Evolutionary conservation across 2,113 vertebrate species (phyloP), one percentile per base, ranked within the genome.

Genomic region (Lophura nycthemera): DNA sequence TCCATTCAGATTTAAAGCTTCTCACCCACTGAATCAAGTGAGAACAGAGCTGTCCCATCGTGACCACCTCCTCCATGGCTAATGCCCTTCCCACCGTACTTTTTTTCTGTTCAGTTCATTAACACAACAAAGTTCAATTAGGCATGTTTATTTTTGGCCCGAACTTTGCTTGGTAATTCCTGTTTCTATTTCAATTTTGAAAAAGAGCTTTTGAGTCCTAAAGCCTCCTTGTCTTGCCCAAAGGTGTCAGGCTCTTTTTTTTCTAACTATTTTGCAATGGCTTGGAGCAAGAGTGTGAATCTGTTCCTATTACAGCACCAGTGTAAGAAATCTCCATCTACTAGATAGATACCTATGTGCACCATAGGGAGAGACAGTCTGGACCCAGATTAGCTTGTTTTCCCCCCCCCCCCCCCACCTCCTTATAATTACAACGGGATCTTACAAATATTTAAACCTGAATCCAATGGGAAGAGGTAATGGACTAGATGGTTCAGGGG

Each of bases 321-420:
- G 40, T 40, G 2, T 11, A 8, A 38, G 47, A 22, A 56, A 7
- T 40, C 14, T 17, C 24, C 19, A 8, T 36, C 7, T 18, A 74
- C 0, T 11, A 34, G 11, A 3, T 6, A 18, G 19, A 10, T 9
- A 48, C 19, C 1, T 1, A 11, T 0, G 1, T 65, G 21, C 10
- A 3, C 66, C 27, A 1, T 1, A 24, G 43, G 25, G 16, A 43
- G 59, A 42, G 29, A 17, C 2, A 9, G 4, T 20, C 21, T 8
- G 32, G 13, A 2, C 29, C 52, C 57, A 75, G 29, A n/a, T 25
- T 9, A 71, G 21, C 65, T 36, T 3, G 3, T 18, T 4, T 42
- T 14, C 5, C 5, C 15, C 5, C 17, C 18, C 5, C 15, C 10
- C 48, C 27, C 25, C 21, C 13, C 42, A 17, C 10, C 34, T 69